Conservation (phyloP, 1,140 invertebrate species). For the Polypedilum vanderplanki region DNA sequence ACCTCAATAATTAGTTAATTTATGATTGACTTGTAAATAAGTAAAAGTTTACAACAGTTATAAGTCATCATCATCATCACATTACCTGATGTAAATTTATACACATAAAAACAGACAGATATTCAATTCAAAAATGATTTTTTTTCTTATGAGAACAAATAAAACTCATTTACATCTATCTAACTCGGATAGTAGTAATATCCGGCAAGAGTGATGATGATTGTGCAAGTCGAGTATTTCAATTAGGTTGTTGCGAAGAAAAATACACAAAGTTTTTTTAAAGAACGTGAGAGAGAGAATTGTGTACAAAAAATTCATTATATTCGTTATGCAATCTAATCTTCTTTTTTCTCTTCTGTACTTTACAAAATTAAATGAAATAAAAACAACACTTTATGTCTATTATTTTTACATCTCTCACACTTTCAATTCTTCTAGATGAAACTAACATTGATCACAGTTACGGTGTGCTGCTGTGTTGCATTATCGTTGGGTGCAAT, state of each 20-base stretch:
- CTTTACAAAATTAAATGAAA: neutral
- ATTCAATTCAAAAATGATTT: neutral
- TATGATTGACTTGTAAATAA: neutral
- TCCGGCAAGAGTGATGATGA: neutral
- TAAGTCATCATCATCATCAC: neutral
- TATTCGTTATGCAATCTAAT: neutral
- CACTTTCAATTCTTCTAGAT: conserved; percentile 36
- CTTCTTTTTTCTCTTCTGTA: neutral
- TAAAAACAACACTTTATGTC: neutral
- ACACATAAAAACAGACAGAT: too few relatives aligned
- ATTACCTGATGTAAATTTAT: neutral
- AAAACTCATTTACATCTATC: neutral
- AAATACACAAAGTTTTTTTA: neutral
- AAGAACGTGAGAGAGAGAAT: conserved; percentile 19
- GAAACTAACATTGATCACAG: conserved; percentile 40
- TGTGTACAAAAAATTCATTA: neutral
- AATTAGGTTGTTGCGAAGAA: neutral
- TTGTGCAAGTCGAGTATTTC: neutral
- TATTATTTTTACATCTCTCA: neutral
- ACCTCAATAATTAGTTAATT: neutral
- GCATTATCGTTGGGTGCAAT: conserved; percentile 39
- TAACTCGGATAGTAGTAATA: neutral
- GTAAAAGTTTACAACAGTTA: neutral
- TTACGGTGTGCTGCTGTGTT: conserved; percentile 44
- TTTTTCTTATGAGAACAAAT: neutral